phyloP scores from a whole-genome alignment of 2,113 vertebrate genomes.

The Notothenia coriiceps region DNA sequence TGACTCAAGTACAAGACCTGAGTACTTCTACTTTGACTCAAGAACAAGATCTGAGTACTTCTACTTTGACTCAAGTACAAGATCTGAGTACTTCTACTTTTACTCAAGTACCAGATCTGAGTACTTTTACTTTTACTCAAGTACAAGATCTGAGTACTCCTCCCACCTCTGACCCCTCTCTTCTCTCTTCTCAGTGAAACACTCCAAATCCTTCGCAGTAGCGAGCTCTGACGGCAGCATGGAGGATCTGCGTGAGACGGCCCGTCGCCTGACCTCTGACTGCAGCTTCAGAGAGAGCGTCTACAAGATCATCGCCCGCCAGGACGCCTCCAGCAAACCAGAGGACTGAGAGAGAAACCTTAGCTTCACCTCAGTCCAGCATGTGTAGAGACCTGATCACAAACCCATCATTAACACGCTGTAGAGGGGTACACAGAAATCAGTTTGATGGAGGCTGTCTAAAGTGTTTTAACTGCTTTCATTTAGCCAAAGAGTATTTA shows the following conservation, averaged over 20 bases:
- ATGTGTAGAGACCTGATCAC: conserved; percentile 25
- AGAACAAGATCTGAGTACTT: too few species aligned
- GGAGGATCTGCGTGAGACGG: conserved; percentile 90
- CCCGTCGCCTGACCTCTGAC: conserved; percentile 89
- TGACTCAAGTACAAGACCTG: too few species aligned
- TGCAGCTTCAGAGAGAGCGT: conserved; percentile 91
- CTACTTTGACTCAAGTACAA: too few species aligned
- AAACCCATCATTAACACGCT: background rate
- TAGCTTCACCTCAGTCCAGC: conserved; percentile 23
- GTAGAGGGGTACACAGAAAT: background rate
- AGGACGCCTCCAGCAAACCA: conserved; percentile 70
- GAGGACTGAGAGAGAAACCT: conserved; percentile 72
- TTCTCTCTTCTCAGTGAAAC: conserved; percentile 86
- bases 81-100: too few species aligned
- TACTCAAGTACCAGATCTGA: too few species aligned
- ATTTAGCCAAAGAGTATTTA: too few species aligned
- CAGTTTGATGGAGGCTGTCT: too few species aligned
- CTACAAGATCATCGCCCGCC: conserved; percentile 89
- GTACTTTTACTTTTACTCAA: too few species aligned
- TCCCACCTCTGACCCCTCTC: too few species aligned
- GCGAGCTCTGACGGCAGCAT: conserved; percentile 81
- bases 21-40: too few species aligned
- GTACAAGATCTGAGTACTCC: too few species aligned
- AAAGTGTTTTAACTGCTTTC: too few species aligned
- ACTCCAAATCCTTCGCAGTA: conserved; percentile 92